Base-by-base conservation (phyloP, 2,797 vertebrate genomes). In the Bucorvus abyssinicus region DNA sequence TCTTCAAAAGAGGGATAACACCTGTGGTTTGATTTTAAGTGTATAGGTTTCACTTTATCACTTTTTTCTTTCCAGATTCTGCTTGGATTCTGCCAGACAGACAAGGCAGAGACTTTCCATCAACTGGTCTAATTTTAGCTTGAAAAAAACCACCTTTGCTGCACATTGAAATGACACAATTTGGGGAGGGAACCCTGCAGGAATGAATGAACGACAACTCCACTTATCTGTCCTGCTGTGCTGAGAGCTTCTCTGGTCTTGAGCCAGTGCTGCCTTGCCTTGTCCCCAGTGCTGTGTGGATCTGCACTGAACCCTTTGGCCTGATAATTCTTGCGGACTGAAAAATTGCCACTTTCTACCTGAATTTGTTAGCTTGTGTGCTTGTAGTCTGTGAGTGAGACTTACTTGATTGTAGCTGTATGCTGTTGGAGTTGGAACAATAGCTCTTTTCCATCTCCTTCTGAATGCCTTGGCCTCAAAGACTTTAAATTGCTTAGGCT, bases 41-140 rank as follows among this genome's bases (percentile, higher is more conserved):
- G 12, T 55, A 44, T 32, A 65, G 9, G 7, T 88, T 87, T 94
- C 6, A 44, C 80, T 84, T 76, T 64, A 32, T 50, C 47, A 19
- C 36, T 38, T 27, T 44, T 94, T 92, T 74, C 83, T 70, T 94
- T 87, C 74, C 97, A 99, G 99, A 91, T 99, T 99, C 97, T 99
- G 99, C 97, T 97, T 99, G 98, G 99, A 99, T 97, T 99, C 99
- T 60, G 99, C 99, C 44, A 98, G 99, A 88, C 99, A 99, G 98
- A 99, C 98, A 24, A 98, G 99, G 85, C 99, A 99, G 85, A 98
- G 99, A 95, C 98, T 99, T 91, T 99, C 99, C 91, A 99, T 99
- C 98, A 99, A 99, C 98, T 99, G 99, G 99, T 99, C 99, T 97
- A 99, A 99, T 97, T 99, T 99, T 97, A 99, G 99, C 97, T 98